Conservation (phyloP, 2,888 invertebrate genomes). For the Autographa pulchrina region DNA sequence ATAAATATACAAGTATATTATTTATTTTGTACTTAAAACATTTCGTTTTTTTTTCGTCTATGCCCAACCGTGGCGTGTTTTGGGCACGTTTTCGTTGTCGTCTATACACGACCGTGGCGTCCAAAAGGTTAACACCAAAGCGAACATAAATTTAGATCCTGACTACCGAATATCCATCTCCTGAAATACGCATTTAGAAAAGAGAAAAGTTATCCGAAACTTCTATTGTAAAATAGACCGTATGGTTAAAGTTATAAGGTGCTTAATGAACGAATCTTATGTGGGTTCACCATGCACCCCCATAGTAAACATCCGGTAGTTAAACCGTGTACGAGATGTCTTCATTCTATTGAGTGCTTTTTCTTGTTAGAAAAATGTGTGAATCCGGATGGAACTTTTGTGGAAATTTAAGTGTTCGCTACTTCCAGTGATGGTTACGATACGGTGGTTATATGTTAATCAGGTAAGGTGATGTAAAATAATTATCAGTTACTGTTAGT, state of each 20-base stretch:
- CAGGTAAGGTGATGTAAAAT: constrained; percentile 51
- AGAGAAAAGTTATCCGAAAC: constrained; percentile 15
- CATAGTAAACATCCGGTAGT: constrained; percentile 78
- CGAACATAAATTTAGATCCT: constrained; percentile 62
- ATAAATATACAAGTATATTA: too few species aligned
- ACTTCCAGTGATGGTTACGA: constrained; percentile 28
- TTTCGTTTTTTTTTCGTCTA: too few species aligned
- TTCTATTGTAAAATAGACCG: constrained; percentile 32
- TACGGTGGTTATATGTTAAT: constrained; percentile 47
- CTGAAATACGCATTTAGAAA: constrained; percentile 62
- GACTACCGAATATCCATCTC: constrained; percentile 62
- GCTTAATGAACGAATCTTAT: constrained; percentile 22
- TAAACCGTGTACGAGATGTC: constrained; percentile 62
- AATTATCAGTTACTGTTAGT: constrained; percentile 66
- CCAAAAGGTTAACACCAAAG: constrained; percentile 66
- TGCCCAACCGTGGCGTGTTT: too few species aligned
- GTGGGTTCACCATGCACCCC: constrained; percentile 51
- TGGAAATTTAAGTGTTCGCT: constrained; percentile 51
- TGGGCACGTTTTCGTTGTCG: too few species aligned
- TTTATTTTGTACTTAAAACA: too few species aligned
- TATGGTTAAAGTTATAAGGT: constrained; percentile 41
- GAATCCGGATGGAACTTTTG: constrained; percentile 48
- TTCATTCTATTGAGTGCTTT: constrained; percentile 76
- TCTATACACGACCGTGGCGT: too few species aligned
- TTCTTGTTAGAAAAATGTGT: constrained; percentile 71